Evolutionary conservation across 2,113 vertebrate species (phyloP), one percentile per base, ranked within the genome.

Genomic region (Penelope pileata): DNA sequence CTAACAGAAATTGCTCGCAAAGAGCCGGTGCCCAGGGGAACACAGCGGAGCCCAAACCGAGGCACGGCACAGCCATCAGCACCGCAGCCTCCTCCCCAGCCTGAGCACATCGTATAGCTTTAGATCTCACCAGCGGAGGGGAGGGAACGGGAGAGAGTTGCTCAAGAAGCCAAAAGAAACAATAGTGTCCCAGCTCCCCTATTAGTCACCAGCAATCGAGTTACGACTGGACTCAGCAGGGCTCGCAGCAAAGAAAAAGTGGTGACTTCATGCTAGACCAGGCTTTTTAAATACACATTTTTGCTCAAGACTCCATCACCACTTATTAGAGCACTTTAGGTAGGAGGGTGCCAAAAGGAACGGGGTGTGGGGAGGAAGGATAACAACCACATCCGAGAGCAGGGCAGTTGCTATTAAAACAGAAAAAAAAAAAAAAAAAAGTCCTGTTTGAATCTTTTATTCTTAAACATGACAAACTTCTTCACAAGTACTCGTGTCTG

Each of bases 91-190:
- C 79, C 42, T 77, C 83, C 87, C 67, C 83, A 59, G 88, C 85
- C 77, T 54, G 0, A 80, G 90, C 91, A 59, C 69, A 87, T 87
- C 90, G 75, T 73, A 84, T 21, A 73, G 90, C 93, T 86, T 83
- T 72, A 77, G 91, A 74, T 94, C 81, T 91, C 86, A 64, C 77
- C 80, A 91, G 92, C 5, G 18, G 83, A 88, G 77, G 88, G 93
- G 95, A 97, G 94, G 94, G 76, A 80, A 85, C 4, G 10, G 82
- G 59, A 77, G 62, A 84, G 93, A 77, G 78, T 91, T 96, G 93
- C 93, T 96, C 91, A 94, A 95, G 94, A 94, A 93, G 94, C 92
- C 93, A 94, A 96, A 77, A 92, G 94, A 96, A 95, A 96, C 94
- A 96, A 95, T 92, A 95, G 94, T 5, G 32, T 92, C 93, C 70